Evolutionary conservation across 2,113 vertebrate species (phyloP).

Genomic region (Mus spicilegus): DNA sequence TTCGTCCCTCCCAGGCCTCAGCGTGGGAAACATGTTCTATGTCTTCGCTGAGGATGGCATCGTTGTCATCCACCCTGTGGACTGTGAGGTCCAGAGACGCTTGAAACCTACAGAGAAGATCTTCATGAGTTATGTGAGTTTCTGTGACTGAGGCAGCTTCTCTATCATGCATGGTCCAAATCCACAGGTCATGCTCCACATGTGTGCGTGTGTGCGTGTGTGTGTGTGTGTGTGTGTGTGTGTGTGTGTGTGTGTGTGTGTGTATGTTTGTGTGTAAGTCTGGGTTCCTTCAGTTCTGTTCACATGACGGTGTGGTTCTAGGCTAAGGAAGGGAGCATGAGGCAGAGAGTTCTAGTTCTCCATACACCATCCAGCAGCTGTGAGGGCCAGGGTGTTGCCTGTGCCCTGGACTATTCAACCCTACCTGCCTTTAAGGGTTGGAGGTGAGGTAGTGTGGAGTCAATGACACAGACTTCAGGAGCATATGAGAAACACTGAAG

Average conservation of each 20-base stretch:
- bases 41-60: conserved; percentile 95
- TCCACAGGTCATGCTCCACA: fast-evolving
- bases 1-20: conserved; percentile 89
- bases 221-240: neutral
- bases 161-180: no score
- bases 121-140: conserved; percentile 93
- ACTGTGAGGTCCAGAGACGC: conserved; percentile 95
- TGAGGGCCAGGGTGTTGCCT: neutral
- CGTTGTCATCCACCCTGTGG: conserved; percentile 91
- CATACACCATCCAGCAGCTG: neutral
- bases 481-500: no score
- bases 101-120: conserved; percentile 93
- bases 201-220: neutral
- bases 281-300: neutral
- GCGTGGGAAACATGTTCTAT: conserved; percentile 98
- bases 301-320: neutral
- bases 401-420: no score
- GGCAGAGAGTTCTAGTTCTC: no score
- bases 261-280: neutral
- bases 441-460: no score
- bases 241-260: neutral
- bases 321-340: neutral
- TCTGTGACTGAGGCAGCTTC: neutral
- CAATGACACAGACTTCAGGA: no score
- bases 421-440: no score